Percentiles rank a stretch among this genome's conserved stretches.
Evolutionary conservation across 92 coral and sea anemone genomes (phyloP).

Genomic region (Palythoa grandis): DNA sequence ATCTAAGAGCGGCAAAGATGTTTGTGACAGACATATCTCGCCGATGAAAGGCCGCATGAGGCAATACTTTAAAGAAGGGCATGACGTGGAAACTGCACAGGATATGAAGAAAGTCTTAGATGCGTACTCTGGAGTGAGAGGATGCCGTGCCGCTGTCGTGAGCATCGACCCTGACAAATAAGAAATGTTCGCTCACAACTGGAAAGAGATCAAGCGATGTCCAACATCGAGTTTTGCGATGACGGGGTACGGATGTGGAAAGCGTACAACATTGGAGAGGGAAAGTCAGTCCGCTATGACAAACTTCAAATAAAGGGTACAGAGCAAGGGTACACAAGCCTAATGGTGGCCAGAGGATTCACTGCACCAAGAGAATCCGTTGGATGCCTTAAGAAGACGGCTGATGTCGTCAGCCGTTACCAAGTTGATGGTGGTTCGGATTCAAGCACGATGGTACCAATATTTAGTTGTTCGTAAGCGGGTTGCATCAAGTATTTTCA

Average conservation of each 20-base stretch:
- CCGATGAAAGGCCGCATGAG: constrained; percentile 32
- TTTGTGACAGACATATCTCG: constrained; percentile 40
- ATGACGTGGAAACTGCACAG: constrained; percentile 34
- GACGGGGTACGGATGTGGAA: constrained; percentile 30
- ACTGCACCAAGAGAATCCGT: constrained; percentile 16
- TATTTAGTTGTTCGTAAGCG: constrained; percentile 25
- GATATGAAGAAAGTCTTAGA: constrained; percentile 41
- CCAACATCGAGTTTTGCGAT: constrained; percentile 27
- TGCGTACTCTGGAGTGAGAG: constrained; percentile 28
- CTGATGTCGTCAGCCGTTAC: neutral
- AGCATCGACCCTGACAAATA: constrained; percentile 4
- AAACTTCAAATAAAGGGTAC: constrained; percentile 15
- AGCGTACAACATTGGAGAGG: constrained; percentile 9
- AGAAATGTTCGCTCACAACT: constrained; percentile 15
- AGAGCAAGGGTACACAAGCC: constrained; percentile 1
- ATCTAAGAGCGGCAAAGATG: constrained; percentile 37
- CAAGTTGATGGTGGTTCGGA: neutral
- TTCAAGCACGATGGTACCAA: too few species aligned
- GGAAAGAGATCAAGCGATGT: constrained; percentile 32
- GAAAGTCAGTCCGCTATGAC: constrained; percentile 12
- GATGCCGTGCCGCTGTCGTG: constrained; percentile 32
- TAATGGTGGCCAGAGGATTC: neutral
- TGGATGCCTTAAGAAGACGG: neutral
- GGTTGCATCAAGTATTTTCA: constrained; percentile 28
- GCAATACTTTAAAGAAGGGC: constrained; percentile 29